phyloP scores from a whole-genome alignment of 2,888 invertebrate genomes.

The Nezara viridula region DNA sequence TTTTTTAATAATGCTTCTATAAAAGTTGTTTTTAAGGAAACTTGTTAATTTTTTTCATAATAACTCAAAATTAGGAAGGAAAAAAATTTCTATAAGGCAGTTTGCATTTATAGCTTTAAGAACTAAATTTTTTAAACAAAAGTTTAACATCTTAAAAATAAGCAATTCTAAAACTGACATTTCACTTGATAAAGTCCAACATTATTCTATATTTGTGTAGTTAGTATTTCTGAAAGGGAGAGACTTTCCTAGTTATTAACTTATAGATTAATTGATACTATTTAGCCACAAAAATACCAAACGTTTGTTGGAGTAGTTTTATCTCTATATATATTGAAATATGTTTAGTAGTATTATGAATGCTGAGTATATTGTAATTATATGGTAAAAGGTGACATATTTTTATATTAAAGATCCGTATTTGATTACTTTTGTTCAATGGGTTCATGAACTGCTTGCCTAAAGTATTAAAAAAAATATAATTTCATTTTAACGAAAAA shows the following conservation, averaged over 20 bases:
- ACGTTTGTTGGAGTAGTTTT: conserved; percentile 24
- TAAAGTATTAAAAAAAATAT: neutral
- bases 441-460: neutral
- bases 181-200: neutral
- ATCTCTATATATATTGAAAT: neutral
- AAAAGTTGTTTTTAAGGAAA: too few relatives aligned
- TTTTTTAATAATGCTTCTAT: too few relatives aligned
- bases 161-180: neutral
- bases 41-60: too few relatives aligned
- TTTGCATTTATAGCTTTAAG: neutral
- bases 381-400: neutral
- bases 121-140: neutral
- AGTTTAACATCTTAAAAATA: neutral
- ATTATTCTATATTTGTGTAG: neutral
- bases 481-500: too few relatives aligned
- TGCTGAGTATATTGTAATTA: neutral
- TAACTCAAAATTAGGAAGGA: too few relatives aligned
- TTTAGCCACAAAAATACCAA: neutral
- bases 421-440: neutral
- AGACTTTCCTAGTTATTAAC: neutral
- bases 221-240: neutral
- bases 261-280: neutral
- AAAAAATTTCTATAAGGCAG: too few relatives aligned
- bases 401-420: neutral
- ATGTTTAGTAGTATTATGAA: neutral